Evolutionary conservation across 2,113 vertebrate species (phyloP), one percentile per base, ranked within the genome.

Genomic region (Dascyllus trimaculatus): DNA sequence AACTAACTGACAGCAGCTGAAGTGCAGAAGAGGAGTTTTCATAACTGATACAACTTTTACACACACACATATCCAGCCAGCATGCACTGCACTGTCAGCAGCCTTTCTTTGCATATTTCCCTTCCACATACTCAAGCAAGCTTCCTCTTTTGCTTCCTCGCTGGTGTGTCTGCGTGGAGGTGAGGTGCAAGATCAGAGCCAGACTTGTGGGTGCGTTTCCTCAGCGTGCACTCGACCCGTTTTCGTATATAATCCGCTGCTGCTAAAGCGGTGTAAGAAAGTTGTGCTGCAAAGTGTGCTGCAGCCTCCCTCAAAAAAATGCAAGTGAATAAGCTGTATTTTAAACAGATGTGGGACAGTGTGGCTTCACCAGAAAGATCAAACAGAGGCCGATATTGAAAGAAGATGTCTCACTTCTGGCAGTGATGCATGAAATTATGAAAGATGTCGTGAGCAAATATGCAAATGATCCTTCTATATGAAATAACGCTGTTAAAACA

Each of bases 61-160:
- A 35, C 9, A 35, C 9, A 35, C 32, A 35, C 32, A 35, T 35
- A 35, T 35, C 1, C 7, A 35, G 32, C 8, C 7, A 35, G 48
- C 53, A 61, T n/a, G n/a, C 35, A 19, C 35, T 54, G 58, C 71
- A 17, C 22, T 64, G 48, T 87, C 60, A 65, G 75, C 75, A 61
- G 25, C n/a, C 32, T 67, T 52, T 35, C 4, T 45, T 79, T 72
- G 71, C 64, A 82, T 77, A 71, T 82, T 82, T 71, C 49, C 32
- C 26, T 18, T 65, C 68, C 66, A 32, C 32, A 14, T 59, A 38
- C n/a, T 24, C 48, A 46, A n/a, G 59, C 13, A 32, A 45, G 24
- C 74, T 85, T 85, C 75, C 67, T 76, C 62, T 57, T 85, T 69
- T 78, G 49, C 6, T 24, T 22, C 22, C 25, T 1, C 52, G n/a